Conservation (phyloP, 2,888 invertebrate species). For the Archips crataeganus region DNA sequence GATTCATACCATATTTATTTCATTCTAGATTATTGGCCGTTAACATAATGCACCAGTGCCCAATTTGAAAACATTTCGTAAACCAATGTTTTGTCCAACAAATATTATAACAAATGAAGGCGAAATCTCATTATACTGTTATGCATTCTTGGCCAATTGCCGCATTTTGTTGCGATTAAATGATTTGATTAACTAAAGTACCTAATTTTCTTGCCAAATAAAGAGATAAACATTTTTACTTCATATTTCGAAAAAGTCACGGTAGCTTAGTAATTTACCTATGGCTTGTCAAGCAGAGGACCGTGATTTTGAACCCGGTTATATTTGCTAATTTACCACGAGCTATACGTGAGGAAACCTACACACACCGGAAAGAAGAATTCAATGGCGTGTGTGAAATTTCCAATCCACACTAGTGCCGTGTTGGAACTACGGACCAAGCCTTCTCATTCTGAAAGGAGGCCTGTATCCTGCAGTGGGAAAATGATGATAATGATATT, state of each 20-base stretch:
- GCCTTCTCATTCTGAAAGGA: too few relatives aligned
- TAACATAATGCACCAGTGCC: constrained; percentile 47
- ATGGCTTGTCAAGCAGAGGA: too few relatives aligned
- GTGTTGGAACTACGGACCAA: too few relatives aligned
- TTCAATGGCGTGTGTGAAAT: too few relatives aligned
- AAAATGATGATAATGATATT: too few relatives aligned
- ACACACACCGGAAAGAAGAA: too few relatives aligned
- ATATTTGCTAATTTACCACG: too few relatives aligned
- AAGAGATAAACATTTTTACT: neutral
- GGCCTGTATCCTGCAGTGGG: too few relatives aligned
- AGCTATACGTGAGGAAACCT: too few relatives aligned
- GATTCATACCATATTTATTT: constrained; percentile 53
- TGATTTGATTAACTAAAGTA: neutral
- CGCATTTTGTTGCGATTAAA: constrained; percentile 28
- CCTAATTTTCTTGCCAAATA: neutral
- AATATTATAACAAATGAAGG: constrained; percentile 21
- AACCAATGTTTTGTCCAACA: constrained; percentile 23
- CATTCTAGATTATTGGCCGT: constrained; percentile 49
- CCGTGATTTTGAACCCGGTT: too few relatives aligned
- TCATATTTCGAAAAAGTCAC: constrained; percentile 22
- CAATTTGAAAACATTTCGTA: constrained; percentile 43
- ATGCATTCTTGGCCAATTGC: constrained; percentile 6
- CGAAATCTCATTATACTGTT: constrained; percentile 23
- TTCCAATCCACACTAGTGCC: too few relatives aligned
- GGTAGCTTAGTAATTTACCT: too few relatives aligned